phyloP scores from a whole-genome alignment of 2,797 vertebrate species.

The Holocentrus rufus region DNA sequence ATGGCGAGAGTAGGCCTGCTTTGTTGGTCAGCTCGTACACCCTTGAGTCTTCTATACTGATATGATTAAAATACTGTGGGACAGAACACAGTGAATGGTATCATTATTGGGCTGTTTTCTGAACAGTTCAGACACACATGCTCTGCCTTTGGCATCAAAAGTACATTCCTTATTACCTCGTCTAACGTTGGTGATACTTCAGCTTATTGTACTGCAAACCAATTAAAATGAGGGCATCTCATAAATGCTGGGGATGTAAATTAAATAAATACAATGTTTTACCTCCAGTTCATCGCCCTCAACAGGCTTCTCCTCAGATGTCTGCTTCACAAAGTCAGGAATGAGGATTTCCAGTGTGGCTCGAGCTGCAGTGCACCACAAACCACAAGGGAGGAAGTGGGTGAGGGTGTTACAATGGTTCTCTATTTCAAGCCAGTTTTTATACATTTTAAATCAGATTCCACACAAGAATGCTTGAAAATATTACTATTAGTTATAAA shows the following conservation, averaged over 20 bases:
- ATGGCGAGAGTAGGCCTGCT: conserved; percentile 98
- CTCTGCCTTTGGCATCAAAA: background rate
- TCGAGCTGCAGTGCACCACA: conserved; percentile 86
- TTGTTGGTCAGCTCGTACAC: conserved; percentile 99
- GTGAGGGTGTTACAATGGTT: too few species aligned
- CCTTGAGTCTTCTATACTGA: conserved; percentile 99
- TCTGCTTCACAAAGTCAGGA: conserved; percentile 99
- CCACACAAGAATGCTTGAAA: too few species aligned
- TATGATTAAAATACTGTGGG: conserved; percentile 99
- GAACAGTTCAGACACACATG: background rate
- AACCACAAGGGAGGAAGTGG: background rate
- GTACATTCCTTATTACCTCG: background rate
- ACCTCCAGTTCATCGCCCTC: conserved; percentile 99
- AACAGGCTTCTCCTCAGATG: conserved; percentile 95
- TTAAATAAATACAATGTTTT: conserved; percentile 23
- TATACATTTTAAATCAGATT: too few species aligned
- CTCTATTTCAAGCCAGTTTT: too few species aligned
- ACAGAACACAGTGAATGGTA: conserved; percentile 26
- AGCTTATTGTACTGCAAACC: background rate
- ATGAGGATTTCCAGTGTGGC: conserved; percentile 99
- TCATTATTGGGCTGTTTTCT: too few species aligned
- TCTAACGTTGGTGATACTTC: background rate
- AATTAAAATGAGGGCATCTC: background rate
- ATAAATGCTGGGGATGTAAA: background rate
- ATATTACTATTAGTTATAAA: too few species aligned